Conservation (phyloP, 2,888 invertebrate species). For the Galeopsomyia nigrocyanea region DNA sequence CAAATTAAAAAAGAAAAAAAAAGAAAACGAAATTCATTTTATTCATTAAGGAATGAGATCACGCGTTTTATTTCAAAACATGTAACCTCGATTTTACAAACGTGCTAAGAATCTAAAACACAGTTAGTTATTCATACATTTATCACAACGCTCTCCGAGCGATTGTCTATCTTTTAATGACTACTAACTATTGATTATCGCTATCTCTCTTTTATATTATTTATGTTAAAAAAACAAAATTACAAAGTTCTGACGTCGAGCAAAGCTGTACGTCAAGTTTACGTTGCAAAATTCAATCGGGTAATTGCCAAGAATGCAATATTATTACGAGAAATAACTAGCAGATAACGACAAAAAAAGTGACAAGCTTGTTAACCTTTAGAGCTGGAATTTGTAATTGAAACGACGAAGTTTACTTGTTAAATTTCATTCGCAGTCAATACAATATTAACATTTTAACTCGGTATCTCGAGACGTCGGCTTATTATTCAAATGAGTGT, state of each 20-base stretch:
- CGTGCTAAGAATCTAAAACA: conserved; percentile 46
- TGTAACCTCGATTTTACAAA: conserved; percentile 45
- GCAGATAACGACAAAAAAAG: neutral
- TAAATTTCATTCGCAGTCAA: conserved; percentile 14
- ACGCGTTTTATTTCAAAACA: conserved; percentile 41
- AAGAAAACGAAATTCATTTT: neutral
- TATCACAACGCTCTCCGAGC: conserved; percentile 35
- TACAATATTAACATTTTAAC: conserved; percentile 4
- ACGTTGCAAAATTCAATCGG: too few relatives aligned
- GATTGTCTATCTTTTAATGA: conserved; percentile 44
- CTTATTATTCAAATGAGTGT: conserved; percentile 37
- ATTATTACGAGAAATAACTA: neutral
- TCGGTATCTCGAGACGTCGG: conserved; percentile 19
- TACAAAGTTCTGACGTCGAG: neutral
- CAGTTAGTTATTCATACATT: conserved; percentile 46
- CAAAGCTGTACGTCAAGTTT: too few relatives aligned
- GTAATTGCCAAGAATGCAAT: neutral
- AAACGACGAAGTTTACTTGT: conserved; percentile 25
- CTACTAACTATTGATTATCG: conserved; percentile 36
- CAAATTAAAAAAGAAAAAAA: conserved; percentile 3
- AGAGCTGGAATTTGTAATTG: conserved; percentile 17
- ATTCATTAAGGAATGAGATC: conserved; percentile 23
- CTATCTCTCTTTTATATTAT: conserved; percentile 19
- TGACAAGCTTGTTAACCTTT: neutral
- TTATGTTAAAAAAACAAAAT: conserved; percentile 1